A percentile compares a stretch with the other conserved stretches of the same genome.
Evolutionary conservation across 1,140 invertebrate species (phyloP).

Genomic region (Harpegnathos saltator): DNA sequence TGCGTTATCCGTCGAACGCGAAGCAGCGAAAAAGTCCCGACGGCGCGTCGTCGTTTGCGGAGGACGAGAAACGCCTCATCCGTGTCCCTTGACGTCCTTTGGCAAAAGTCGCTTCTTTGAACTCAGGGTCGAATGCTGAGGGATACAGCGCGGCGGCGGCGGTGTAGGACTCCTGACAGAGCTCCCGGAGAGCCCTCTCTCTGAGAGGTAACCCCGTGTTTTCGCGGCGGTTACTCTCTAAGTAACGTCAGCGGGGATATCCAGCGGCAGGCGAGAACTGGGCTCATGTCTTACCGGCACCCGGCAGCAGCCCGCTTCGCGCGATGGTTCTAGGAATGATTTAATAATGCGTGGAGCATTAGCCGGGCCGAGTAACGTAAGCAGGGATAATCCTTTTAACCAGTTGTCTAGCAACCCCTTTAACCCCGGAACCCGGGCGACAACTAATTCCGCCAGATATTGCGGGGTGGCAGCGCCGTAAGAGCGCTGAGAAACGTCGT

Average conservation of each 20-base stretch:
- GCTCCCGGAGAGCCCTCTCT: constrained; percentile 27
- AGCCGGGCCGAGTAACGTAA: constrained; percentile 76
- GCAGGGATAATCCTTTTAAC: constrained; percentile 83
- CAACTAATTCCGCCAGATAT: constrained; percentile 82
- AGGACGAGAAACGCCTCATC: constrained; percentile 6
- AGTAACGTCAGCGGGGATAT: constrained; percentile 51
- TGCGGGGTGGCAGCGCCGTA: constrained; percentile 63
- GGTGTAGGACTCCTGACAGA: not conserved
- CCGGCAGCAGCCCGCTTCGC: constrained; percentile 41
- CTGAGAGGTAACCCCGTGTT: constrained; percentile 61
- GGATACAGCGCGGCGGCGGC: constrained; percentile 9
- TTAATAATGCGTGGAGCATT: constrained; percentile 82
- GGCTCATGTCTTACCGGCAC: constrained; percentile 63
- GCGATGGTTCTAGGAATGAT: constrained; percentile 77
- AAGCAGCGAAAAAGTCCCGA: not conserved
- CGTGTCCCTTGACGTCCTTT: constrained; percentile 4
- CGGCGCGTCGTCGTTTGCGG: not conserved
- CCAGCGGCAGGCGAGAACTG: constrained; percentile 4
- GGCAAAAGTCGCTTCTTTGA: constrained; percentile 48
- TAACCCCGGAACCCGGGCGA: constrained; percentile 79
- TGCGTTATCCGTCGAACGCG: not conserved
- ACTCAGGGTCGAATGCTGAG: constrained; percentile 31
- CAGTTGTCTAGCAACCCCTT: constrained; percentile 83
- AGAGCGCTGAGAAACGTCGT: constrained; percentile 31
- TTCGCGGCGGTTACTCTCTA: constrained; percentile 37